Evolutionary conservation across 2,113 vertebrate genomes (phyloP).

Genomic region (Procavia capensis): DNA sequence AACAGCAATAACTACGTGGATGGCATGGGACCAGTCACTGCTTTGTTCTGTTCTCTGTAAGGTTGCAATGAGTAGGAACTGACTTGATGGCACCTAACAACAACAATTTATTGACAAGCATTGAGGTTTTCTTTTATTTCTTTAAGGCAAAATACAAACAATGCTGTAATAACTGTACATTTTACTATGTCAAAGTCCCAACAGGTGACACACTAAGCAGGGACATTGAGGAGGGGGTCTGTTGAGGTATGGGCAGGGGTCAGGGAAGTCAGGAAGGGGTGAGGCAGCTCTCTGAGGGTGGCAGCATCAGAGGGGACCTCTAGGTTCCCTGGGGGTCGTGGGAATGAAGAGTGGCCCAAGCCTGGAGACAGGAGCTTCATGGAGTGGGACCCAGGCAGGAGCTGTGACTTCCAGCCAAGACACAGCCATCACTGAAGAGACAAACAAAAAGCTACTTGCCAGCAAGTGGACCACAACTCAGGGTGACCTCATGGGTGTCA

Average conservation of each 20-base stretch:
- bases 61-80: too few species aligned
- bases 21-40: too few species aligned
- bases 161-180: fast-evolving
- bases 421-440: background rate
- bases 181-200: background rate
- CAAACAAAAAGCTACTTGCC: background rate
- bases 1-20: background rate
- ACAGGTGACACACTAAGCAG: fast-evolving
- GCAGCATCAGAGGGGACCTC: background rate
- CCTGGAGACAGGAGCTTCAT: background rate
- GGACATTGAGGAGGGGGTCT: background rate
- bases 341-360: background rate
- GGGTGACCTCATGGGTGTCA: background rate
- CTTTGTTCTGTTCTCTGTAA: too few species aligned
- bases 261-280: fast-evolving
- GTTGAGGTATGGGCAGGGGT: background rate
- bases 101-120: background rate
- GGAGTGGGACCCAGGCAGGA: background rate
- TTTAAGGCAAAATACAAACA: background rate
- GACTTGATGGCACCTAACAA: too few species aligned
- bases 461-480: background rate
- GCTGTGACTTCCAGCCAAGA: background rate
- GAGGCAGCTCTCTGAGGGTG: background rate
- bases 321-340: background rate
- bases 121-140: background rate